A percentile compares a stretch with the other conserved stretches of the same genome.
Evolutionary conservation across 2,797 vertebrate genomes (phyloP).

Genomic region (Graptemys geographica): DNA sequence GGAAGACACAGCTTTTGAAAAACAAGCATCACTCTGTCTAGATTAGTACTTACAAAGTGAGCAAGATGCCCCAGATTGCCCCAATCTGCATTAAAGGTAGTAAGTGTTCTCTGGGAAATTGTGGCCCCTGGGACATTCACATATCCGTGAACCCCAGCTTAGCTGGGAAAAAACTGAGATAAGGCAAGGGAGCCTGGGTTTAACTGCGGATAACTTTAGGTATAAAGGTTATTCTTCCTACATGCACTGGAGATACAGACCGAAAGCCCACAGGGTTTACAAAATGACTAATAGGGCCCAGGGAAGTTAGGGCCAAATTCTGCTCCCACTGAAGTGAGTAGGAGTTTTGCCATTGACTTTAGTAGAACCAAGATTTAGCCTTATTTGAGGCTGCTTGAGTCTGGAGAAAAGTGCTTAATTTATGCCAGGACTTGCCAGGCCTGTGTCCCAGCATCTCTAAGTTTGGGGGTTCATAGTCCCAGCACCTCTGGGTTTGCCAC

Average conservation of each 20-base stretch:
- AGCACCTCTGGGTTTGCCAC: no score
- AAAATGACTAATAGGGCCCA: not conserved
- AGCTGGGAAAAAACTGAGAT: not conserved
- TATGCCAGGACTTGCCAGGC: no score
- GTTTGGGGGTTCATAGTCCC: no score
- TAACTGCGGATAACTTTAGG: not conserved
- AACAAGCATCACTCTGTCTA: accelerated
- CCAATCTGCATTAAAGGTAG: not conserved
- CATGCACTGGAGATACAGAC: not conserved
- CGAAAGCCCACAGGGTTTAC: not conserved
- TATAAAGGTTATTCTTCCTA: accelerated
- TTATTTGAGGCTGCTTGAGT: not conserved
- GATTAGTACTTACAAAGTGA: not conserved
- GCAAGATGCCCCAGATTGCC: not conserved
- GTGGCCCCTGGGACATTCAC: not conserved
- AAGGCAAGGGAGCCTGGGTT: not conserved
- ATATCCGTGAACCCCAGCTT: not conserved
- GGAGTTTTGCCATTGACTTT: not conserved
- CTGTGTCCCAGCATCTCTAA: no score
- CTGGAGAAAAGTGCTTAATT: not conserved
- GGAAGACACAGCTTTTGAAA: not conserved
- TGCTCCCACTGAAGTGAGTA: not conserved
- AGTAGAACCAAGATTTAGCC: not conserved
- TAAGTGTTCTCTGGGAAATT: not conserved
- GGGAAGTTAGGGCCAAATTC: not conserved